Base-by-base conservation (phyloP, 2,888 invertebrate species). In the Tetrapedia diversipes region DNA sequence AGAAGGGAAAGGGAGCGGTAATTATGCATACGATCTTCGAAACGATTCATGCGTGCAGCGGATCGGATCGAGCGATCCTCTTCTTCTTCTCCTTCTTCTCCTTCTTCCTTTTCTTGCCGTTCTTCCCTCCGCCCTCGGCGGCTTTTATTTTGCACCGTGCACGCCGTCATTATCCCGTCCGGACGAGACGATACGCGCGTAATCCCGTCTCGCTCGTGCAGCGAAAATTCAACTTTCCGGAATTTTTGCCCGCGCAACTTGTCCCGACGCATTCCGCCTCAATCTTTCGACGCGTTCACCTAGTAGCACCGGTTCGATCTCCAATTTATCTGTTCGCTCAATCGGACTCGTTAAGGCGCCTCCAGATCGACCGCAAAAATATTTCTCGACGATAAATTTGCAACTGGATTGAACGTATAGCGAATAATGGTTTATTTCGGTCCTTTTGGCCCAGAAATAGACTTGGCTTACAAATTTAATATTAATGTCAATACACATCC, bases 11-110 rank as follows among this genome's bases (percentile, higher is more conserved):
- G 43, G 71, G 43, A 45, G 39, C 37, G 67, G 71, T 81, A 82
- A 83, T 83, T 83, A 83, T 81, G 81, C 83, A 76, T 83, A 61
- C 81, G 83, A 83, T 83, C 82, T 81, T 75, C 77, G 57, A 71
- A 83, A 81, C 81, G 82, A 83, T 79, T 81, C 82, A 83, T 79
- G 83, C 81, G 76, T 83, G 79, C 79, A 81, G 65, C 34, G 76
- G 81, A 82, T 83, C 80, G 72, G 74, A 78, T 76, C 70, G 70
- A 60, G 37, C 70, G 66, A 71, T 67, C 51, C 39, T 59, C 59
- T 43, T 70, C 61, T 53, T 65, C 43, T 22, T 51, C 49, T 69
- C 74, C 39, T 56, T 59, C 37, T 24, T 47, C 2, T 3, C 8
- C n/a, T 19, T 56, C 57, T 32, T 54, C 43, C 63, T 54, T 60